Evolutionary conservation across 1,140 invertebrate species (phyloP).

Genomic region (Gryon sp.): DNA sequence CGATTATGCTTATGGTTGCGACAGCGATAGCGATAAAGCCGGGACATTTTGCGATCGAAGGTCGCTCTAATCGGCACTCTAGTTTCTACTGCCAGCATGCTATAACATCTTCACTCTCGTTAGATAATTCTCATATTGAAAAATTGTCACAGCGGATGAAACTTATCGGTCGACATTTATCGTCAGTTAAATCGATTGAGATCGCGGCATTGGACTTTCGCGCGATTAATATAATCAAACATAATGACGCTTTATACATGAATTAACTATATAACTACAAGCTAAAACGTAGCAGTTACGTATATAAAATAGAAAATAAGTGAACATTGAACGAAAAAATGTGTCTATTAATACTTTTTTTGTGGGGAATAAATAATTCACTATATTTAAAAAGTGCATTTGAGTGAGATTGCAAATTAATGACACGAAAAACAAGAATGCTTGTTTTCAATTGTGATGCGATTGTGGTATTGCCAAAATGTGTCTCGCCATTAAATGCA

Average conservation of each 20-base stretch:
- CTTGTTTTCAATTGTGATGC: conserved; percentile 38
- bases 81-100: conserved; percentile 53
- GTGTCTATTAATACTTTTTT: too few relatives aligned
- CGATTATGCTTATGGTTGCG: conserved; percentile 63
- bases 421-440: too few relatives aligned
- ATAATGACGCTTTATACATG: too few relatives aligned
- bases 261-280: too few relatives aligned
- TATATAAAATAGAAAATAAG: too few relatives aligned
- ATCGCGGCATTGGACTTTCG: conserved; percentile 23
- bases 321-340: too few relatives aligned
- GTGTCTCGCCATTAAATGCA: conserved; percentile 40
- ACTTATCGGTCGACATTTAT: conserved; percentile 12
- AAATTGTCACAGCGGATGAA: conserved; percentile 9
- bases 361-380: too few relatives aligned
- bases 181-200: conserved; percentile 8
- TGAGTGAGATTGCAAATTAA: too few relatives aligned
- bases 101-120: conserved; percentile 26
- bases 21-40: conserved; percentile 63
- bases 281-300: too few relatives aligned
- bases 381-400: too few relatives aligned
- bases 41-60: conserved; percentile 65
- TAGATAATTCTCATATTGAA: conserved; percentile 33
- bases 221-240: too few relatives aligned
- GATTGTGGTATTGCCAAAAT: too few relatives aligned
- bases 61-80: conserved; percentile 59